Base-by-base conservation (phyloP, 2,888 invertebrate genomes). In the Xylocampa areola region DNA sequence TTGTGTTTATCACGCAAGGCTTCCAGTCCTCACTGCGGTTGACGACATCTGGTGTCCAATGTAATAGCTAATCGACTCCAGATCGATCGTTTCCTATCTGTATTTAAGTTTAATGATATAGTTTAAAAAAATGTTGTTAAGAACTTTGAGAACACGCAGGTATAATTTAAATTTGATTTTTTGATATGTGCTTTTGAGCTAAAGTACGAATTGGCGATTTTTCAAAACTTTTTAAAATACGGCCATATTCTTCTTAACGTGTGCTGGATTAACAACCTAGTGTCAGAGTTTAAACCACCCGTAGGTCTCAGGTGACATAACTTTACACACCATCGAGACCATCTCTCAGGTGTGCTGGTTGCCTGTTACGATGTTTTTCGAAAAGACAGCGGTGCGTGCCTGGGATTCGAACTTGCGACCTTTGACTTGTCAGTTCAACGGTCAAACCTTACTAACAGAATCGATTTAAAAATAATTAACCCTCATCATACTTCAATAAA, bases 31-130 rank as follows among this genome's bases (percentile, higher is more conserved):
- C 68, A 48, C 36, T 73, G 72, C 36, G 73, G 72, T 63, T 23
- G n/a, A 14, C 19, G 41, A 65, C 64, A 69, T 62, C 72, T 58
- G 69, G 36, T 66, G 50, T 36, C 14, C 54, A 50, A 62, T 55
- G 47, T 19, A 33, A 33, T 39, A 8, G 49, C 30, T 51, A 39
- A 60, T 62, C 48, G 60, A 35, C 41, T 37, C 14, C 36, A 67
- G 69, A 74, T 69, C 54, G 74, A 60, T 74, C 61, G 72, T 75
- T 69, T 75, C 75, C 75, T 67, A 61, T 45, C 21, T 37, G 19
- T 53, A 37, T 61, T 58, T 23, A 14, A 4, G 7, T 57, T 50
- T 48, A 71, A 59, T 63, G 30, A 52, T 19, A 45, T 32, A 6
- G 0, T 40, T 52, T 59, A 25, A 5, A 25, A 37, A 32, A 13